A percentile compares a stretch with the other conserved stretches of the same genome.
Evolutionary conservation across 2,888 invertebrate species (phyloP).

Genomic region (Operophtera brumata): DNA sequence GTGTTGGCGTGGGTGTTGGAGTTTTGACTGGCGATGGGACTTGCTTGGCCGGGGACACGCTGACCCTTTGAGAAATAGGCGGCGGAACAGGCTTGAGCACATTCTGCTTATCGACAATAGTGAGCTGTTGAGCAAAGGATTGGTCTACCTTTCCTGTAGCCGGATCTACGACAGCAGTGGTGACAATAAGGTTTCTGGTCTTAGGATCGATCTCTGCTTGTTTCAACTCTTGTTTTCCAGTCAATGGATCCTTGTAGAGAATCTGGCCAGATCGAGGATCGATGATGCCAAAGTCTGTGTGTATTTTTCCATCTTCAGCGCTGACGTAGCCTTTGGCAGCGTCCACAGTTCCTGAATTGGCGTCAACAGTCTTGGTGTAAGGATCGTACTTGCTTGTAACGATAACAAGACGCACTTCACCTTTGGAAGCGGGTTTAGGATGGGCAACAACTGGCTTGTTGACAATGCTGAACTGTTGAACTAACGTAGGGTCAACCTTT

Average conservation of each 20-base stretch:
- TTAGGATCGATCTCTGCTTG: constrained; percentile 82
- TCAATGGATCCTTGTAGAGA: constrained; percentile 80
- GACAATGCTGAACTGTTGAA: constrained; percentile 74
- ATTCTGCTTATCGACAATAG: constrained; percentile 74
- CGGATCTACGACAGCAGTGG: constrained; percentile 80
- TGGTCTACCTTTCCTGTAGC: constrained; percentile 82
- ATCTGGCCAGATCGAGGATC: constrained; percentile 82
- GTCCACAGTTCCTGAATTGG: constrained; percentile 76
- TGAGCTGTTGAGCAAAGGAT: constrained; percentile 77
- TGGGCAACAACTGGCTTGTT: constrained; percentile 68
- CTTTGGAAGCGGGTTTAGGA: constrained; percentile 62
- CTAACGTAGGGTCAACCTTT: constrained; percentile 80
- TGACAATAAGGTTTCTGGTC: constrained; percentile 81
- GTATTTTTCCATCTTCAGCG: constrained; percentile 78
- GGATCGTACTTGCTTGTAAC: constrained; percentile 81
- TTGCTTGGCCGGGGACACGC: constrained; percentile 61
- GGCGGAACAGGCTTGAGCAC: constrained; percentile 58
- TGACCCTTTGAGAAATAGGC: constrained; percentile 57
- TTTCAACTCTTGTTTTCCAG: constrained; percentile 82
- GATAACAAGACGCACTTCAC: constrained; percentile 69
- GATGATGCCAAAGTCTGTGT: constrained; percentile 81
- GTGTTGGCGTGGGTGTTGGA: constrained; percentile 57
- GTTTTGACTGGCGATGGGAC: constrained; percentile 63
- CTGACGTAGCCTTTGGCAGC: constrained; percentile 78
- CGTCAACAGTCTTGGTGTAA: constrained; percentile 80